Base-by-base conservation (phyloP, 2,888 invertebrate genomes). In the Odontothrips loti region DNA sequence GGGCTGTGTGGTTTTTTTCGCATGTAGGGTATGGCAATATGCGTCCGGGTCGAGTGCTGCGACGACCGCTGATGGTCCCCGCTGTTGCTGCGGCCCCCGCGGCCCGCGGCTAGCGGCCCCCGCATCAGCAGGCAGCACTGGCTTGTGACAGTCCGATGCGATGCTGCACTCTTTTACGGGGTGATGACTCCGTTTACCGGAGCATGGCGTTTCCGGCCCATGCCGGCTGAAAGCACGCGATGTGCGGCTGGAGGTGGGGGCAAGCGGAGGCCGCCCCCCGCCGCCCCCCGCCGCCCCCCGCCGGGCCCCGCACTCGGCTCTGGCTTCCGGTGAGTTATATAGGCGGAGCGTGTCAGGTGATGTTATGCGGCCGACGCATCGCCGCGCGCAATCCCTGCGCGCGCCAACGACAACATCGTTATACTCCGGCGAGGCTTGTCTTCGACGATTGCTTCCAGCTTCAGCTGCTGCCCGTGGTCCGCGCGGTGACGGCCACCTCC, bases 251-350 rank as follows among this genome's bases (percentile, higher is more conserved):
- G 4, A 51, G 51, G 51, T 2, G 48, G 48, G 48, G 48, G 48
- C 10, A 48, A 48, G 12, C 9, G 48, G 48, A 48, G 48, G 51
- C 34, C 3, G 34, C 34, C 3, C 34, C 34, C 3, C 2, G 51
- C 4, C 51, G 4, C n/a, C n/a, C n/a, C n/a, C n/a, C 3, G 51
- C 34, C 3, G 34, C 34, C 3, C 34, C 34, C 3, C 2, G 51
- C 4, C 51, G 4, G 51, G 51, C 51, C 51, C 51, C 51, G 15
- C 15, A 12, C 15, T 12, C 51, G 51, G 51, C 23, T 6, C 68
- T 23, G 68, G 68, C 68, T 75, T 75, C 68, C 68, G 68, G 68
- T 75, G 68, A 75, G 68, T 75, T 75, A 75, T 27, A 75, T 75
- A 75, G 68, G 9, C 68, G 23, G 68, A 27, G 68, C 68, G 68